Conservation (phyloP, 30 jellyfish, hydroid and myxozoan genomes). For the Cassiopea andromeda region DNA sequence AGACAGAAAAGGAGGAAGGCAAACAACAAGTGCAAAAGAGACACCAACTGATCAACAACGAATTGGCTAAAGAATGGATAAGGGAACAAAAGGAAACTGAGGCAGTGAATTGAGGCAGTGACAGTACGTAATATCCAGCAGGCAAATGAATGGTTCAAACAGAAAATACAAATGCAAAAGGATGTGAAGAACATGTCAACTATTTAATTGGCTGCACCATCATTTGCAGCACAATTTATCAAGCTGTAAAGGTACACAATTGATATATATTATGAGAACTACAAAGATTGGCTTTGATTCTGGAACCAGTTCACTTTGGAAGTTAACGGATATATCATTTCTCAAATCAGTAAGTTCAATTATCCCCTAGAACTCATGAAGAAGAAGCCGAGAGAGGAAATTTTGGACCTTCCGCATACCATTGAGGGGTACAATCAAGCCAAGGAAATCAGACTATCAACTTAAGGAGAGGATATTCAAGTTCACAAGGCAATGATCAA, state of each 20-base stretch:
- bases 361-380: slow-evolving; percentile 43
- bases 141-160: slow-evolving; percentile 22
- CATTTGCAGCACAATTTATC: slow-evolving; percentile 28
- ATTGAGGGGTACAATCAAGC: slow-evolving; percentile 57
- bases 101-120: slow-evolving; percentile 14
- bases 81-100: slow-evolving; percentile 20
- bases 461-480: slow-evolving; percentile 44
- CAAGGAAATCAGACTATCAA: slow-evolving; percentile 35
- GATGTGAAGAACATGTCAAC: slow-evolving; percentile 17
- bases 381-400: slow-evolving; percentile 72
- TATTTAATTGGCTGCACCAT: slow-evolving; percentile 5
- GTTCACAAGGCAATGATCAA: slow-evolving; percentile 58
- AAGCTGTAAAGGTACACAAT: slow-evolving; percentile 52
- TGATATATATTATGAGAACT: slow-evolving; percentile 49
- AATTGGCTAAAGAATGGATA: slow-evolving; percentile 31
- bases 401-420: slow-evolving; percentile 59
- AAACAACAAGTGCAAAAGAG: slow-evolving; percentile 24
- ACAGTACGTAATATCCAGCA: slow-evolving; percentile 16
- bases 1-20: slow-evolving; percentile 30
- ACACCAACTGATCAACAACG: slow-evolving; percentile 38
- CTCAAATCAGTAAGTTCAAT: slow-evolving; percentile 58
- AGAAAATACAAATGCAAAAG: slow-evolving; percentile 17
- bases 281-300: slow-evolving; percentile 64
- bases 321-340: slow-evolving; percentile 48
- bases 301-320: slow-evolving; percentile 72